Evolutionary conservation across 2,888 invertebrate species (phyloP), one percentile per base, ranked within the genome.

Genomic region (Marronus borbonicus): DNA sequence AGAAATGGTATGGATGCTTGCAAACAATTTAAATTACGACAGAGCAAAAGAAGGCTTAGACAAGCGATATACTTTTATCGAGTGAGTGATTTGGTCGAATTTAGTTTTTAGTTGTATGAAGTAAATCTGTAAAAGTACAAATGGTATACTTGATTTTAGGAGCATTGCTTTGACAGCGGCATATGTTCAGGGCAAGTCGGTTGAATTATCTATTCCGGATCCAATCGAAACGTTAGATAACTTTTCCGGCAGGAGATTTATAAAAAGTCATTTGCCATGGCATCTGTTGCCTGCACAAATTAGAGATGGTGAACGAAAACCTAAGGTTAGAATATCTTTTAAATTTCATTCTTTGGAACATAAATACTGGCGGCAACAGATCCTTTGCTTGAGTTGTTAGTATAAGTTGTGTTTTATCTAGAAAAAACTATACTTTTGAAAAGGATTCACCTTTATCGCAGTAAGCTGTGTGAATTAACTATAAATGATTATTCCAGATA

Each of bases 1-100:
- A 85, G 94, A 94, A 88, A 90, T 94, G 87, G 91, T 93, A 0
- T 94, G 93, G 91, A 87, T 93, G 24, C 88, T 94, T 31, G 89
- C 90, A 77, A 92, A 92, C 78, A 88, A 92, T 79, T 85, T 92
- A 76, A 90, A 94, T 85, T 92, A 90, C 79, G 88, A 90, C 76
- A 87, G 86, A 14, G 92, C 93, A 0, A 90, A 90, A 84, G 58
- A 24, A 0, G 1, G n/a, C 17, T 39, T 72, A 14, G 72, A 58
- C 3, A 39, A 39, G 1, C n/a, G 72, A 72, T 72, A 58, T 12
- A n/a, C 14, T 10, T 72, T 72, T 20, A 14, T 72, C 17, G 72
- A 72, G 72, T 72, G 58, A 72, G 72, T n/a, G 1, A 12, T 69
- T 28, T 50, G 14, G 8, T 44, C 8, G 1, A 2, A 12, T 44